phyloP scores from a whole-genome alignment of 2,113 vertebrate genomes.

The Plecotus auritus region DNA sequence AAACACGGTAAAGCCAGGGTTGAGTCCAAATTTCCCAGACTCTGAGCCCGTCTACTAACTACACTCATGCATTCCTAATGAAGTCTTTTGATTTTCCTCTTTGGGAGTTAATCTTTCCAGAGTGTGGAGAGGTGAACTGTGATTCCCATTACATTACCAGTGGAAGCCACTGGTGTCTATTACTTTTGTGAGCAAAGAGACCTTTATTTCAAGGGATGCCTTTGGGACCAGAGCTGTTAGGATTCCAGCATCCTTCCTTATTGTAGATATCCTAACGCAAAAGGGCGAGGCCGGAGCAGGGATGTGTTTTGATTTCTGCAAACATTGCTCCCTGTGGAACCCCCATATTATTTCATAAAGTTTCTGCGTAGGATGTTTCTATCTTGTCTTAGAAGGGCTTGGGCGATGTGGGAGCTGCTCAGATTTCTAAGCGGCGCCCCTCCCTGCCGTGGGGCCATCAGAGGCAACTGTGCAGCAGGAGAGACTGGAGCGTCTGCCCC shows the following conservation, averaged over 20 bases:
- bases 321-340: background rate
- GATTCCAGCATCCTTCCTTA: background rate
- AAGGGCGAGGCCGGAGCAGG: fast-evolving
- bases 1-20: background rate
- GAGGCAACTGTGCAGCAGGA: background rate
- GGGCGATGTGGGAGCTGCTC: background rate
- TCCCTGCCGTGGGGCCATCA: background rate
- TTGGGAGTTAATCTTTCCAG: background rate
- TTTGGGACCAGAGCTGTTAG: background rate
- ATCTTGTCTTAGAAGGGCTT: background rate
- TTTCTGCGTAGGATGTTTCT: constrained; percentile 19
- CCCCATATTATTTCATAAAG: background rate
- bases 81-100: background rate
- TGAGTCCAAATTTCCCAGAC: background rate
- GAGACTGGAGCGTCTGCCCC: background rate
- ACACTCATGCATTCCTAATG: background rate
- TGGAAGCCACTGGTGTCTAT: background rate
- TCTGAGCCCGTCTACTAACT: background rate
- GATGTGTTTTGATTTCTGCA: background rate
- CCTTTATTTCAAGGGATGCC: background rate
- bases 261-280: background rate
- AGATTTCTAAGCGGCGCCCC: background rate
- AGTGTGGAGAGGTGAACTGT: background rate
- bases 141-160: background rate
- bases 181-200: background rate